Conservation (phyloP, 2,797 vertebrate genomes). For the Emys orbicularis region DNA sequence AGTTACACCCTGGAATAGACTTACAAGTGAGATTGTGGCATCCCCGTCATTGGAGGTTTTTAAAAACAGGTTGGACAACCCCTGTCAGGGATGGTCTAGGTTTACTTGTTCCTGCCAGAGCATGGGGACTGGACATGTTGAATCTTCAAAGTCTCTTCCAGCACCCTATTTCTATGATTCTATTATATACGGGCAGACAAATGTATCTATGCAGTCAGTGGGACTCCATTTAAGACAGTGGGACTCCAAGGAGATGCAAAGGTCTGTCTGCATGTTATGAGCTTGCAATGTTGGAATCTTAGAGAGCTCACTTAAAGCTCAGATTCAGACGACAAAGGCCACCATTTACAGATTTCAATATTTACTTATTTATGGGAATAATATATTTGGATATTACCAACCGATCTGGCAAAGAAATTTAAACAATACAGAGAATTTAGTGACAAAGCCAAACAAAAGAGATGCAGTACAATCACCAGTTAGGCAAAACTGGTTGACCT, state of each 20-base stretch:
- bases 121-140: neutral
- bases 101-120: neutral
- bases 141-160: neutral
- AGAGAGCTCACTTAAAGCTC: neutral
- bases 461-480: neutral
- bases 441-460: neutral
- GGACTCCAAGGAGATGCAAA: neutral
- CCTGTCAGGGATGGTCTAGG: neutral
- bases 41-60: too few relatives aligned
- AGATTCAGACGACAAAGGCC: neutral
- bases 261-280: rapidly evolving
- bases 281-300: neutral
- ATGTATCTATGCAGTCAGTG: neutral
- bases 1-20: too few relatives aligned
- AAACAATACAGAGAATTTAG: neutral
- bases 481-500: neutral
- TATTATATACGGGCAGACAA: neutral
- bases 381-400: rapidly evolving
- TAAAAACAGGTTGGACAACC: too few relatives aligned
- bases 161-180: neutral
- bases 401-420: neutral
- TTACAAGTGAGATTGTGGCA: too few relatives aligned
- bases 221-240: too few relatives aligned
- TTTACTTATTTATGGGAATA: neutral
- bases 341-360: neutral